Evolutionary conservation across 2,888 invertebrate species (phyloP), one percentile per base, ranked within the genome.

Genomic region (Lasius fuliginosus): DNA sequence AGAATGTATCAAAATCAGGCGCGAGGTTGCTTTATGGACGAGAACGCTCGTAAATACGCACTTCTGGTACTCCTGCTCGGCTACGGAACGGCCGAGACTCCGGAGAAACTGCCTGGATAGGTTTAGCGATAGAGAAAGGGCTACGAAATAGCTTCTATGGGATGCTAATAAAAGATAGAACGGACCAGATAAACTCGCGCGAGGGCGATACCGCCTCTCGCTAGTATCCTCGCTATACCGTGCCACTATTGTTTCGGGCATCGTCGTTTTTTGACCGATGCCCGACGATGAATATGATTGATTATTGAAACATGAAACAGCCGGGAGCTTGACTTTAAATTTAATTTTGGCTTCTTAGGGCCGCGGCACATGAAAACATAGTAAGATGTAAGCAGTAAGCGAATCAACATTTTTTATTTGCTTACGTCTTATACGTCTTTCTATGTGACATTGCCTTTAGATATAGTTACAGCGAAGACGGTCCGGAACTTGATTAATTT

Each of bases 1-100:
- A 93, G 94, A 95, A 95, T 95, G 95, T 95, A 94, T 95, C 95
- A 95, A 95, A 95, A 95, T 95, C 95, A 95, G 95, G 94, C 94
- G 94, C 94, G 93, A 95, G 94, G 94, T 93, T 95, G 94, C 95
- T 95, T 95, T 95, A 95, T 95, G 95, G 95, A 94, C 94, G 94
- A 93, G 94, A 94, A 93, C 94, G 95, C 94, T 95, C 95, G 95
- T 95, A 95, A 95, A 95, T 95, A 95, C 95, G 95, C 94, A 95
- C 95, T 95, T 95, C 94, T 94, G 94, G 91, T 93, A 93, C 94
- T 93, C 92, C 91, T 91, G 90, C 90, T 85, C 88, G 89, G 88
- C 85, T 90, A 89, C 87, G 88, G 88, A 91, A 92, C 90, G 92
- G 90, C 90, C 89, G 91, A 89, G 91, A 91, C 92, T 88, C 89